Evolutionary conservation across 1,140 invertebrate species (phyloP), one percentile per base, ranked within the genome.

Genomic region (Chironomus striatipennis): DNA sequence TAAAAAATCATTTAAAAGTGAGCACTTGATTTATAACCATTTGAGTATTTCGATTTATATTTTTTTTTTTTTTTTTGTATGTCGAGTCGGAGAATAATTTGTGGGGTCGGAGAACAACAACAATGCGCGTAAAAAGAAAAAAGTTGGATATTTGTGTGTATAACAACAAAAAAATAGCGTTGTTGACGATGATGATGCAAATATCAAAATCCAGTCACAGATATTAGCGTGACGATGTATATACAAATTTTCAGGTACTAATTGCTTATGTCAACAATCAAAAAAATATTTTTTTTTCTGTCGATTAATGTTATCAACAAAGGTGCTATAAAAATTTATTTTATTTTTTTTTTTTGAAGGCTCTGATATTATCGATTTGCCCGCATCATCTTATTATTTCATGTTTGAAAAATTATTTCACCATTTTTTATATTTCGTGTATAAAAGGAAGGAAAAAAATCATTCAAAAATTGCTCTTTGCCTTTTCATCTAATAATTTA

Each of bases 201-300:
- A 57, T 10, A 57, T 12, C 47, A 15, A 57, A 57, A 57, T 34
- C 24, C 24, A 34, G 24, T 34, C 24, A 34, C 24, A 34, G 24
- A 34, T 34, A 34, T 34, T 34, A 34, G 24, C 24, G 24, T 34
- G 24, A 34, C 24, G 24, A 34, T 57, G 12, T 57, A 57, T 57
- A n/a, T 57, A 57, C 24, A 34, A 34, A 34, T 34, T 34, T 57
- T 57, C n/a, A 57, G 47, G 12, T 57, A 57, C 47, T 57, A 57
- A 57, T 57, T 57, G 47, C 47, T 57, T 57, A 15, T 57, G 47
- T 57, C 47, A 57, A 57, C 47, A 57, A 57, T 57, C 47, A 57
- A 57, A 57, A 47, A 57, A 57, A 57, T 15, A n/a, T 57, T 57
- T 5, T 57, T 57, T n/a, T 57, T n/a, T n/a, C 15, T 57, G 47